Percentiles rank a stretch among this genome's conserved stretches.
Evolutionary conservation across 2,888 invertebrate genomes (phyloP).

Genomic region (Chesias legatella): DNA sequence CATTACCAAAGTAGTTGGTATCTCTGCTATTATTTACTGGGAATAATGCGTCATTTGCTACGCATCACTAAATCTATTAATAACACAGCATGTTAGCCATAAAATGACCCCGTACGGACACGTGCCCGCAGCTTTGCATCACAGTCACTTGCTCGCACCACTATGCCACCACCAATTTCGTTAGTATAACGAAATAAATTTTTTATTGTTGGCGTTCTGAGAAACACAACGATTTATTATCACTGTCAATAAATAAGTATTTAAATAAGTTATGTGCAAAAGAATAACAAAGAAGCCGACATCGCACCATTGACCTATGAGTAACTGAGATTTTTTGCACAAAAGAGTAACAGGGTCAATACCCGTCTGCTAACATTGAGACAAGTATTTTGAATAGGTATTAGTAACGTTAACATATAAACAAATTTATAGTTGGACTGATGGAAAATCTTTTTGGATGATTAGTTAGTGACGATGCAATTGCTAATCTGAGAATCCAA

Average conservation of each 20-base stretch:
- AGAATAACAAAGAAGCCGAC: slow-evolving; percentile 43
- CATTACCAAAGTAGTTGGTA: too few relatives aligned
- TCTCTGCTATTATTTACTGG: too few relatives aligned
- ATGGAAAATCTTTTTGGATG: not conserved
- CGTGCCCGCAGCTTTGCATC: too few relatives aligned
- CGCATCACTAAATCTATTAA: too few relatives aligned
- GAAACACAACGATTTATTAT: slow-evolving; percentile 37
- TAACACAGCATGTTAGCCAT: too few relatives aligned
- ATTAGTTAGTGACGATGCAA: too few relatives aligned
- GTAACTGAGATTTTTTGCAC: slow-evolving; percentile 39
- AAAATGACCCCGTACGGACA: too few relatives aligned
- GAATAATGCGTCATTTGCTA: too few relatives aligned
- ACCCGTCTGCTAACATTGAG: slow-evolving; percentile 29
- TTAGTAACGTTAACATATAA: slow-evolving; percentile 14
- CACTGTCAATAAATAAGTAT: slow-evolving; percentile 31
- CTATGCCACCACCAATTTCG: not conserved
- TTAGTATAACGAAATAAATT: slow-evolving; percentile 10
- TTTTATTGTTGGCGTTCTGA: slow-evolving; percentile 21
- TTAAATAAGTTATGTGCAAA: slow-evolving; percentile 39
- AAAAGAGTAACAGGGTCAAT: slow-evolving; percentile 29
- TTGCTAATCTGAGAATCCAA: too few relatives aligned
- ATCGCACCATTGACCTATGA: slow-evolving; percentile 71
- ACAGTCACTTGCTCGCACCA: too few relatives aligned
- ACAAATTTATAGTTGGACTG: slow-evolving; percentile 10
- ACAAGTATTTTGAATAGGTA: slow-evolving; percentile 19